Conservation (phyloP, 2,797 vertebrate species). For the Takifugu rubripes region DNA sequence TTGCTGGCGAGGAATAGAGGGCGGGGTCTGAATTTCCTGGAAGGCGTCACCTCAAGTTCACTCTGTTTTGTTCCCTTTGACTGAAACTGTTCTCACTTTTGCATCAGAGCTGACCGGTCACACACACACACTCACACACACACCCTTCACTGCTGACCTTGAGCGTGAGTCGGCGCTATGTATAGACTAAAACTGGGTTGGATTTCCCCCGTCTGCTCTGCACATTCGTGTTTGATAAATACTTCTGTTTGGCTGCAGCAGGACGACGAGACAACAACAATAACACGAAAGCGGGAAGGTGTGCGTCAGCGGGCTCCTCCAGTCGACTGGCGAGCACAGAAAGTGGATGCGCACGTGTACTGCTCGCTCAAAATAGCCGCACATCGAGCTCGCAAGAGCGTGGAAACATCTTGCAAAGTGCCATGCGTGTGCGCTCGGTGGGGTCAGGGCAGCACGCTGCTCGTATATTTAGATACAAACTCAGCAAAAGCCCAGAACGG, state of each 20-base stretch:
- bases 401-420: constrained; percentile 20
- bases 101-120: background rate
- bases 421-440: background rate
- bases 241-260: constrained; percentile 44
- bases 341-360: constrained; percentile 19
- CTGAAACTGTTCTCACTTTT: constrained; percentile 20
- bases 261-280: constrained; percentile 46
- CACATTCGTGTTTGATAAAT: constrained; percentile 44
- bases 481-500: background rate
- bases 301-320: constrained; percentile 51
- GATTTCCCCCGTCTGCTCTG: constrained; percentile 47
- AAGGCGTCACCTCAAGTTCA: too few relatives aligned
- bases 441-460: constrained; percentile 9
- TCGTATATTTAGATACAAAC: constrained; percentile 4
- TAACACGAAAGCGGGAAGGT: constrained; percentile 54
- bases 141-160: constrained; percentile 13
- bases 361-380: constrained; percentile 18
- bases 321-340: constrained; percentile 16
- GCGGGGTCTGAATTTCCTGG: background rate
- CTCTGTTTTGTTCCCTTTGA: constrained; percentile 15
- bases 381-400: constrained; percentile 11
- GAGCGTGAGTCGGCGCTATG: constrained; percentile 31
- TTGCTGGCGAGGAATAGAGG: constrained; percentile 2
- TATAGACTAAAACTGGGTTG: constrained; percentile 40
- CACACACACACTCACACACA: background rate